These are phyloP conservation scores for Macrophya annulata DNA, from an alignment of 2,888 invertebrate genomes.

Conservation along the genomic window DNA sequence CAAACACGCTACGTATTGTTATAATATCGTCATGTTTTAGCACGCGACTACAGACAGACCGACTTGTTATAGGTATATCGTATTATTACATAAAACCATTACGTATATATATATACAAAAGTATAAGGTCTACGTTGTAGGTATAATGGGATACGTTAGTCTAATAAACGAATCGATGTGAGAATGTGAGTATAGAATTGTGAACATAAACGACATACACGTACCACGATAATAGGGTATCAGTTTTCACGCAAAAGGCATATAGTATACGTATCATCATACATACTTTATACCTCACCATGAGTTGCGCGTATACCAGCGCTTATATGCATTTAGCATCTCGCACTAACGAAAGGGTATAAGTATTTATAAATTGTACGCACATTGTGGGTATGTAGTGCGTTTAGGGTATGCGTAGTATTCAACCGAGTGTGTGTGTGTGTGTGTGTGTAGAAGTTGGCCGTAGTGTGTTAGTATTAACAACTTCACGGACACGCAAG, in stretches of 20 bases:
- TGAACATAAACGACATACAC: not conserved
- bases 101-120: not conserved
- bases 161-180: slow-evolving; percentile 23
- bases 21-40: too few relatives aligned
- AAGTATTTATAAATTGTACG: not conserved
- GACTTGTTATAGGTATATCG: not conserved
- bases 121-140: not conserved
- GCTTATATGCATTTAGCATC: not conserved
- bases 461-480: not conserved
- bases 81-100: not conserved
- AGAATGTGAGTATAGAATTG: not conserved
- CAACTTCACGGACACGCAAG: not conserved
- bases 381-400: not conserved
- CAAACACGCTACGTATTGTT: too few relatives aligned
- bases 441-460: not conserved
- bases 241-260: not conserved
- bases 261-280: too few relatives aligned
- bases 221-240: slow-evolving; percentile 17
- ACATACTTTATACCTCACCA: not conserved
- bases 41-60: too few relatives aligned
- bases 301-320: not conserved
- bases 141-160: slow-evolving; percentile 13
- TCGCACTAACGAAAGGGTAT: not conserved
- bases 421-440: not conserved
- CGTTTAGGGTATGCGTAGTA: too few relatives aligned